phyloP scores from a whole-genome alignment of 2,888 invertebrate genomes.

The Hyalella azteca region DNA sequence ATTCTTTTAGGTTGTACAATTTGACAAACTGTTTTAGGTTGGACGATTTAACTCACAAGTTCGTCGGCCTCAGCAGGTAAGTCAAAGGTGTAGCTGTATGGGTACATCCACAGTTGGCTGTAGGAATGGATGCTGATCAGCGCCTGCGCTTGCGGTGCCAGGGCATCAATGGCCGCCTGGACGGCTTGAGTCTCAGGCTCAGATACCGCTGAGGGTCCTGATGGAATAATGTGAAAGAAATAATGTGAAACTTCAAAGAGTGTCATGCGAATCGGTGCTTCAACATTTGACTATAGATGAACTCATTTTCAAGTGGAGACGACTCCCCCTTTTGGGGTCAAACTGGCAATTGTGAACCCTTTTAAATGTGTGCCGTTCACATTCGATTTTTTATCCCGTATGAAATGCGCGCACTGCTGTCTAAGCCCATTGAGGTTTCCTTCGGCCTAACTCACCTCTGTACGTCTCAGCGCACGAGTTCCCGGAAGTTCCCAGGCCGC shows the following conservation, averaged over 20 bases:
- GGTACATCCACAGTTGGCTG: conserved; percentile 61
- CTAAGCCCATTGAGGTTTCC: too few relatives aligned
- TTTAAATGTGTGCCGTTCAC: too few relatives aligned
- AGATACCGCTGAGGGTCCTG: conserved; percentile 60
- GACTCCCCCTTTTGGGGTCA: too few relatives aligned
- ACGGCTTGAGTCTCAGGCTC: conserved; percentile 54
- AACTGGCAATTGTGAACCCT: background rate
- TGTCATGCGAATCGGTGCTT: too few relatives aligned
- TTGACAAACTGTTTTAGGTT: too few relatives aligned
- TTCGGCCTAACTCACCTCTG: conserved; percentile 60
- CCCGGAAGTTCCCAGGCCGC: conserved; percentile 60
- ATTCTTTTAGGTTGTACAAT: too few relatives aligned
- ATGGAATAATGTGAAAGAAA: background rate
- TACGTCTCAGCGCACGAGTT: conserved; percentile 63
- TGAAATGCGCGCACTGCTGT: too few relatives aligned
- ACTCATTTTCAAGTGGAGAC: too few relatives aligned
- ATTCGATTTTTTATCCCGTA: too few relatives aligned
- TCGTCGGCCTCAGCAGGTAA: conserved; percentile 62
- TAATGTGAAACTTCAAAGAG: too few relatives aligned
- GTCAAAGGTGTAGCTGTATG: conserved; percentile 60
- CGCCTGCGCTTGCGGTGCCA: conserved; percentile 26
- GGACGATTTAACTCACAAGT: conserved; percentile 51
- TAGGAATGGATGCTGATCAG: conserved; percentile 60
- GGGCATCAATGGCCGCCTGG: conserved; percentile 42
- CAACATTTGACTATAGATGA: too few relatives aligned